Base-by-base conservation (phyloP, 2,888 invertebrate species). In the Noctua pronuba region DNA sequence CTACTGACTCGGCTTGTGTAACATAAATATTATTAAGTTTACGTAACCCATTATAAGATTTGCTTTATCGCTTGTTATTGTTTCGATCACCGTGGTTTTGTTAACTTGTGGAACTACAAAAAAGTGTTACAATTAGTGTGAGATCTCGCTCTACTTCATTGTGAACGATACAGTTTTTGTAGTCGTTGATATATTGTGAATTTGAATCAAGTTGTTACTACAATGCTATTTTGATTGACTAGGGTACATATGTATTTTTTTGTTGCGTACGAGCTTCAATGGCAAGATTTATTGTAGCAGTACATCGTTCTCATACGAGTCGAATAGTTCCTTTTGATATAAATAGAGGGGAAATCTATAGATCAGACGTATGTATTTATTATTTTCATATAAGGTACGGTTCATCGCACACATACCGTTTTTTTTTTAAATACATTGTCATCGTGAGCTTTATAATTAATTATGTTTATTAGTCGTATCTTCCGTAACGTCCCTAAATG, bases 1-100 rank as follows among this genome's bases (percentile, higher is more conserved):
- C 83, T 86, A 82, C 84, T 68, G 77, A 79, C 73, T 81, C 79
- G 65, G 44, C 79, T 86, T 83, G 82, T 86, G 83, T 79, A 84
- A 84, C 71, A 77, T 84, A 79, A 80, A 87, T 87, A 86, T 88
- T 82, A 88, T 88, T 80, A 86, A 86, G 82, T 90, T 91, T 90
- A 90, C 89, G 90, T 89, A 91, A 92, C 82, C 79, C 79, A 49
- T 86, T 86, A 86, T 84, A 89, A 87, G 88, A 87, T 88, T 90
- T 88, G 81, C 82, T 81, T 87, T 90, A 92, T 90, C 89, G 86
- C 79, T 64, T 83, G 85, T 90, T 90, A 88, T 91, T 91, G 88
- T 92, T 92, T 81, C 82, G 79, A 84, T 81, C 84, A 89, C 87
- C 83, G 64, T 67, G 73, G 71, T 85, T 85, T 84, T 84, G 69